Conservation (phyloP, 2,113 vertebrate species). For the Centrocercus urophasianus region DNA sequence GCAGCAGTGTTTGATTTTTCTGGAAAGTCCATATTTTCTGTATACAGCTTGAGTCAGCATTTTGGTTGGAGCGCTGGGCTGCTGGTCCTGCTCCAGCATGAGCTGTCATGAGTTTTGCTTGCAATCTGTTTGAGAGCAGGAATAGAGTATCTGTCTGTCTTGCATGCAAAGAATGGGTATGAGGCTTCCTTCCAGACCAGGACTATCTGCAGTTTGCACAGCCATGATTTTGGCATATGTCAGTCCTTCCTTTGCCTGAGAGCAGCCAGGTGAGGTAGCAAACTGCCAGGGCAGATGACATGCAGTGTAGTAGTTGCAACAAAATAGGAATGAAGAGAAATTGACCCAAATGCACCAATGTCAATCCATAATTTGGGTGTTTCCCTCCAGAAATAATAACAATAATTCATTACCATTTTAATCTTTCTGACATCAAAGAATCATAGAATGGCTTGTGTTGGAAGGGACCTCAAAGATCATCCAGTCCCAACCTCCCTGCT, state of each 20-base stretch:
- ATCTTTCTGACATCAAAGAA: neutral
- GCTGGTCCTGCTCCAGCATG: neutral
- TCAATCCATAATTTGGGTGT: neutral
- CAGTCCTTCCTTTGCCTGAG: neutral
- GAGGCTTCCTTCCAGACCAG: neutral
- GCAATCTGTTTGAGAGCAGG: neutral
- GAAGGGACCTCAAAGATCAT: no score
- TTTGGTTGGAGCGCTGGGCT: neutral
- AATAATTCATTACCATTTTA: neutral
- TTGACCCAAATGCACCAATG: neutral
- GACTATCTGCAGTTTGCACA: neutral
- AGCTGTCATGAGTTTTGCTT: neutral
- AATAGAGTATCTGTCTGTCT: accelerated
- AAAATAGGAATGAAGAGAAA: neutral
- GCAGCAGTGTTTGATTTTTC: neutral
- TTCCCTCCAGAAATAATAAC: neutral
- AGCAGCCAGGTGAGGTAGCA: neutral
- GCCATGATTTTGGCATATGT: neutral
- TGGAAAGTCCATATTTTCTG: neutral
- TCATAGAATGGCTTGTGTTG: no score
- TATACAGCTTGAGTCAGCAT: neutral
- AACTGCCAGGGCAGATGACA: neutral
- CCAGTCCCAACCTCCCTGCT: no score
- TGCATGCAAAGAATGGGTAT: neutral
- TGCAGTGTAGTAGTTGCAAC: neutral